Evolutionary conservation across 2,797 vertebrate genomes (phyloP), one percentile per base, ranked within the genome.

Genomic region (Lagodon rhomboides): DNA sequence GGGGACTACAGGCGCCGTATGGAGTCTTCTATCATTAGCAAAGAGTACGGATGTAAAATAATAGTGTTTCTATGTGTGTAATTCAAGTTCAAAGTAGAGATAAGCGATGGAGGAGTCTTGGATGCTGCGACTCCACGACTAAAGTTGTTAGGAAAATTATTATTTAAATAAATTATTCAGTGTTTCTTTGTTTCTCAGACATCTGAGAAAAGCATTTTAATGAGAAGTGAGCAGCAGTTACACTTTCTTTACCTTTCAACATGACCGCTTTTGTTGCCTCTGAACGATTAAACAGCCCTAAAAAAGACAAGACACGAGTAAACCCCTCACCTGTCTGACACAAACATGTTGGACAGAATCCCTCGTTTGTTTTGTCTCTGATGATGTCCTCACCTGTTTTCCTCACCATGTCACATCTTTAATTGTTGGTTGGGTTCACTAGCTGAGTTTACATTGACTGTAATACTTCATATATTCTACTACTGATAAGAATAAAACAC

Each of bases 201-300:
- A 54, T 85, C 53, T 72, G 58, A 43, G 16, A 59, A 23, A 68
- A 66, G 58, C 11, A 12, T 47, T 83, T 77, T 80, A 82, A 81
- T 63, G 63, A 73, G 58, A 58, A 49, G 20, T 12, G 20, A 68
- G 63, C 5, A 16, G 20, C 56, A 60, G 63, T 58, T 67, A 30
- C 44, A 72, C 22, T 69, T 82, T 58, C 53, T 81, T 72, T 69
- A 81, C 47, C 62, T 65, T 54, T 77, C 44, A 78, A 5, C 38
- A 5, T 17, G 18, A 13, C 30, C 6, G 12, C 63, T 38, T 63
- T 63, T 46, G 41, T n/a, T 51, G 11, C 17, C 60, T 77, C 73
- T 83, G 58, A 87, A 71, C 64, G 68, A 68, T 20, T 5, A 13
- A 18, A 60, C 17, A 47, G 38, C 46, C 34, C 44, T 4, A 54